Conservation (phyloP, 2,888 invertebrate species). For the Sarcophaga variegata region DNA sequence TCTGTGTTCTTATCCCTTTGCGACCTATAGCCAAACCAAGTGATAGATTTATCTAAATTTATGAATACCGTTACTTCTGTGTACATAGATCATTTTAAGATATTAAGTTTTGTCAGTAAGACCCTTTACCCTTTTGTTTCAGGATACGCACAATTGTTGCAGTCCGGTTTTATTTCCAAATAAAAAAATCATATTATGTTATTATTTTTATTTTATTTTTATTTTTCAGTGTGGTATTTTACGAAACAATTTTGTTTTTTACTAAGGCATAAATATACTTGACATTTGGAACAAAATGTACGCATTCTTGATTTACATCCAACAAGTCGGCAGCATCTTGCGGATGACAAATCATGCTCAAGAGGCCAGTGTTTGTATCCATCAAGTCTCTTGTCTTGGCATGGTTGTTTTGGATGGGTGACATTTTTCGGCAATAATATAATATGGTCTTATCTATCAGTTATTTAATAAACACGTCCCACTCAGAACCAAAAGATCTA, state of each 20-base stretch:
- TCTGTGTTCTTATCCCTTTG: constrained; percentile 4
- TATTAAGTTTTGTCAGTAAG: constrained; percentile 14
- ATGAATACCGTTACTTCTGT: constrained; percentile 28
- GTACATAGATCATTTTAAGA: constrained; percentile 61
- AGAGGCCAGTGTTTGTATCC: constrained; percentile 49
- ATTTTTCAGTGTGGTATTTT: constrained; percentile 42
- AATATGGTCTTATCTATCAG: no score
- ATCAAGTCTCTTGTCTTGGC: constrained; percentile 55
- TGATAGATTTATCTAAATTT: constrained; percentile 31
- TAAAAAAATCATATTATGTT: constrained; percentile 30
- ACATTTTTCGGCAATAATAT: constrained; percentile 46
- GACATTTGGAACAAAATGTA: constrained; percentile 32
- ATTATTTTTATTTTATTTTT: constrained; percentile 28
- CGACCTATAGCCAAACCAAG: constrained; percentile 34
- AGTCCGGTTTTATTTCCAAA: constrained; percentile 43
- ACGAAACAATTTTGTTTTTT: constrained; percentile 42
- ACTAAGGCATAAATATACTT: constrained; percentile 46
- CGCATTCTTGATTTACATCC: constrained; percentile 30
- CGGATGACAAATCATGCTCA: constrained; percentile 59
- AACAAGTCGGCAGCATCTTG: constrained; percentile 47
- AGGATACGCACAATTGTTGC: constrained; percentile 56
- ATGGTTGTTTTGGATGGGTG: constrained; percentile 53
- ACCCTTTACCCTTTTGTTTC: constrained; percentile 32
- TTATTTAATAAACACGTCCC: no score
- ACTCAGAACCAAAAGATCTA: no score